These are phyloP conservation scores for Cyanoderma ruficeps DNA, from an alignment of 2,113 vertebrate species.

Conservation along the genomic window DNA sequence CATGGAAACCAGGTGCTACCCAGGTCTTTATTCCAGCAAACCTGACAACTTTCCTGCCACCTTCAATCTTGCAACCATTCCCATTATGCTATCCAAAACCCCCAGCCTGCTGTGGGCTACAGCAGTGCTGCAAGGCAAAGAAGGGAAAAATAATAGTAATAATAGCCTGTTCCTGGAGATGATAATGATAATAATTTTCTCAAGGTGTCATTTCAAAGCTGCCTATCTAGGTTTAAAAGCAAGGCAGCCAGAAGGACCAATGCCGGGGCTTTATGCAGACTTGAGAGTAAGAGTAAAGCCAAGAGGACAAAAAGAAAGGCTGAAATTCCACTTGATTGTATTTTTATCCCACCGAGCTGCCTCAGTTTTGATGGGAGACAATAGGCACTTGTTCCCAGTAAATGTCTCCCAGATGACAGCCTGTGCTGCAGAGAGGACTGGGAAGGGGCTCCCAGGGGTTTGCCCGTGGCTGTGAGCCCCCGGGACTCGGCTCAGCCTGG, in stretches of 20 bases:
- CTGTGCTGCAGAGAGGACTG: background rate
- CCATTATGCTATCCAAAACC: background rate
- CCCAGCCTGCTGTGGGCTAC: background rate
- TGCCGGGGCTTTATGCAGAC: background rate
- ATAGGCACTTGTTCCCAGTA: slow-evolving; percentile 48
- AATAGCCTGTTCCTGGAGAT: background rate
- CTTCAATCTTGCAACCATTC: background rate
- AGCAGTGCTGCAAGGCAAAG: background rate
- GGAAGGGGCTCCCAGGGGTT: background rate
- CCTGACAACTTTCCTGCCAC: background rate
- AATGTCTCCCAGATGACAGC: background rate
- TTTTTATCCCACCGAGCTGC: slow-evolving; percentile 15
- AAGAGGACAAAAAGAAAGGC: background rate
- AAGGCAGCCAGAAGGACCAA: background rate
- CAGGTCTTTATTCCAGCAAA: background rate
- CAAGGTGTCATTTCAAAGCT: background rate
- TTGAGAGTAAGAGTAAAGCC: background rate
- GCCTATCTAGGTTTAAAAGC: background rate
- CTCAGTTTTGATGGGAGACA: background rate
- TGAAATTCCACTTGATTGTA: background rate
- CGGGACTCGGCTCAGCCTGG: background rate
- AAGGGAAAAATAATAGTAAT: background rate
- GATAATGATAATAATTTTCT: slow-evolving; percentile 1
- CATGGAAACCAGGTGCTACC: background rate
- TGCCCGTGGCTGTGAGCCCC: accelerated